These are phyloP conservation scores for Drosophila paranaensis DNA, from an alignment of 2,888 invertebrate species.

Conservation along the genomic window DNA sequence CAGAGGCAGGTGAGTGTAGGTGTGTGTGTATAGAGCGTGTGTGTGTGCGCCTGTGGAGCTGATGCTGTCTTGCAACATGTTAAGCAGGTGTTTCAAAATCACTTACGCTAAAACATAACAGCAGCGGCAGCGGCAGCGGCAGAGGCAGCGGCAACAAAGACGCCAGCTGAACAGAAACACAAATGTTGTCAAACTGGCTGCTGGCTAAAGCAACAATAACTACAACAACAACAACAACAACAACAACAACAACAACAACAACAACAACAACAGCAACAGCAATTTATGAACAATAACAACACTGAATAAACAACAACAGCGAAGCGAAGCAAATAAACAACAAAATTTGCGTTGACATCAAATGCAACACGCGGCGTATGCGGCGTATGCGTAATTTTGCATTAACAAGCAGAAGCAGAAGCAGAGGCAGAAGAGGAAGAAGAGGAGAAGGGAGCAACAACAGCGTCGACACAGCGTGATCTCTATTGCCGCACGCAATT, in stretches of 20 bases:
- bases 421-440: no score
- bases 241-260: constrained; percentile 16
- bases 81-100: constrained; percentile 79
- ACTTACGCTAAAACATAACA: constrained; percentile 71
- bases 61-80: constrained; percentile 68
- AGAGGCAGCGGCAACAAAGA: constrained; percentile 7
- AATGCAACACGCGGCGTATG: constrained; percentile 28
- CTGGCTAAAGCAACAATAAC: constrained; percentile 10
- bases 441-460: not conserved
- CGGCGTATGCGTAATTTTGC: constrained; percentile 58
- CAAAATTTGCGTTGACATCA: constrained; percentile 53
- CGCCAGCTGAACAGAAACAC: constrained; percentile 27
- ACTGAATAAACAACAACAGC: constrained; percentile 28
- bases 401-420: no score
- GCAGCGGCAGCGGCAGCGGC: constrained; percentile 7
- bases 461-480: not conserved
- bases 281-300: constrained; percentile 14
- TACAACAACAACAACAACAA: constrained; percentile 18
- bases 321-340: constrained; percentile 47
- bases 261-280: constrained; percentile 10
- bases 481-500: not conserved
- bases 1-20: constrained; percentile 8
- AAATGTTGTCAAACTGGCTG: constrained; percentile 47
- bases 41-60: constrained; percentile 24
- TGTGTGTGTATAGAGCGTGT: constrained; percentile 4